phyloP scores from a whole-genome alignment of 2,888 invertebrate species.

The Erebia epiphron region DNA sequence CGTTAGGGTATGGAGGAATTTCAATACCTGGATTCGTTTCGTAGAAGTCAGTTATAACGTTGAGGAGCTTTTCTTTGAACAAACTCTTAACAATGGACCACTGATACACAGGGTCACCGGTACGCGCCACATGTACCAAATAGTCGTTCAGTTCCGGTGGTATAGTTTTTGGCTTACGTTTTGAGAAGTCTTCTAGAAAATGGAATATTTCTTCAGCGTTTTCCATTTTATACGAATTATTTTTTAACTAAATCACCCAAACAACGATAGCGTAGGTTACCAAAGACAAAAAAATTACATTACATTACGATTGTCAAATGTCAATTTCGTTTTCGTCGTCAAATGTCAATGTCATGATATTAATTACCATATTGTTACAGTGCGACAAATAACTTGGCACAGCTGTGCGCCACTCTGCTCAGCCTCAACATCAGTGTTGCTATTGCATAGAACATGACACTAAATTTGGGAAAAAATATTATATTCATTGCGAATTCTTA shows the following conservation, averaged over 20 bases:
- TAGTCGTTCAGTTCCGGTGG: conserved; percentile 95
- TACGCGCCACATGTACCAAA: conserved; percentile 94
- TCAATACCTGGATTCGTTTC: conserved; percentile 90
- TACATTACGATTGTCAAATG: background rate
- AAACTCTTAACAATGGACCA: conserved; percentile 94
- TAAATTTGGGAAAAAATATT: too few relatives aligned
- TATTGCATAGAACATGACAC: too few relatives aligned
- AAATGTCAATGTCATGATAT: too few relatives aligned
- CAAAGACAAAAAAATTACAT: background rate
- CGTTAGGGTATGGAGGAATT: conserved; percentile 94
- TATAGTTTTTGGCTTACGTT: conserved; percentile 89
- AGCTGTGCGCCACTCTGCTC: too few relatives aligned
- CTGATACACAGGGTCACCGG: conserved; percentile 96
- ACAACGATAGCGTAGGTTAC: background rate
- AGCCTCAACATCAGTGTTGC: too few relatives aligned
- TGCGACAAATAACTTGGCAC: too few relatives aligned
- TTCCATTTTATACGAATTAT: conserved; percentile 82
- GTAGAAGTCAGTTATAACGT: conserved; percentile 94
- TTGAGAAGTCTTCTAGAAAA: conserved; percentile 92
- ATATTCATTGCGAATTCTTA: too few relatives aligned
- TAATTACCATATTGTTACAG: too few relatives aligned
- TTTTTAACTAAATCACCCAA: conserved; percentile 5
- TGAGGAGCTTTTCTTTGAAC: conserved; percentile 93
- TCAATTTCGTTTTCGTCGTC: background rate
- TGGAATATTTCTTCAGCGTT: conserved; percentile 93